phyloP scores from a whole-genome alignment of 2,888 invertebrate genomes.

The Drosophila recens region DNA sequence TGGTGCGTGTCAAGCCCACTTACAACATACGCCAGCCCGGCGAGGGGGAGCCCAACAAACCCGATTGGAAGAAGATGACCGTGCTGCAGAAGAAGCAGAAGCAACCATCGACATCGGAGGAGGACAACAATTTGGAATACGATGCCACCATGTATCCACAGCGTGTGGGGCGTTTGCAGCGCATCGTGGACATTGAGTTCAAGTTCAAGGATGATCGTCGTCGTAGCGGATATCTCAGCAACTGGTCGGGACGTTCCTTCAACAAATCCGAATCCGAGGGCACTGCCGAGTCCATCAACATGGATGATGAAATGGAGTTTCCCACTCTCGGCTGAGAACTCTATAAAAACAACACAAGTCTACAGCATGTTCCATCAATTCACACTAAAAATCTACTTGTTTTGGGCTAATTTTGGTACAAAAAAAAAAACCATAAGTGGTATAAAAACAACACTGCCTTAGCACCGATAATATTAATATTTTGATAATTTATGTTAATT shows the following conservation, averaged over 20 bases:
- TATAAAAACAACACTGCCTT: not conserved
- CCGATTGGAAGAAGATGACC: slow-evolving; percentile 42
- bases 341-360: not conserved
- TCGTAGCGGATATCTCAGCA: slow-evolving; percentile 5
- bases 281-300: slow-evolving; percentile 20
- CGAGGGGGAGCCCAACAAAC: slow-evolving; percentile 29
- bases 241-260: slow-evolving; percentile 1
- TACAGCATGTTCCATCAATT: not conserved
- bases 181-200: slow-evolving; percentile 39
- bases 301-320: slow-evolving; percentile 41
- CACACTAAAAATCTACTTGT: not conserved
- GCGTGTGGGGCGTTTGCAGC: slow-evolving; percentile 40
- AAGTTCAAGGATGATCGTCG: slow-evolving; percentile 45
- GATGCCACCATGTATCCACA: slow-evolving; percentile 34
- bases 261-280: not conserved
- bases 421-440: not conserved
- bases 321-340: slow-evolving; percentile 31
- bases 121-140: not conserved
- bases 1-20: slow-evolving; percentile 31
- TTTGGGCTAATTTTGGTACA: not conserved
- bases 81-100: slow-evolving; percentile 35
- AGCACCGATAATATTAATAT: not conserved
- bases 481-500: not conserved
- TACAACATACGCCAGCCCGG: slow-evolving; percentile 50
- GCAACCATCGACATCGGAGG: not conserved